These are phyloP conservation scores for Hypotaenidia philippensis DNA, from an alignment of 2,797 vertebrate species.

Conservation along the genomic window DNA sequence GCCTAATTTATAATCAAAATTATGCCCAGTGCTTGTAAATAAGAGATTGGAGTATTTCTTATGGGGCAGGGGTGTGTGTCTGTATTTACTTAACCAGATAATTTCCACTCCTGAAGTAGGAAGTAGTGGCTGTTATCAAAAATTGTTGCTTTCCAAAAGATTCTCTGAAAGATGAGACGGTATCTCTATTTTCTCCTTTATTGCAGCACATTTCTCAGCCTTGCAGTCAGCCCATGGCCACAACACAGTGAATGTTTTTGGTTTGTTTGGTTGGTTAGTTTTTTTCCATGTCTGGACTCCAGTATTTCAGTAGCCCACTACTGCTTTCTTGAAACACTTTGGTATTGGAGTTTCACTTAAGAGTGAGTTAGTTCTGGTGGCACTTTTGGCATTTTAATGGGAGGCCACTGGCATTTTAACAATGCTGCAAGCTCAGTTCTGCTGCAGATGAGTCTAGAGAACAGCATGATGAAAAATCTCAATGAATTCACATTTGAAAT, in stretches of 20 bases:
- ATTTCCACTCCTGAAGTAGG: neutral
- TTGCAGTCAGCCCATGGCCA: neutral
- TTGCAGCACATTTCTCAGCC: neutral
- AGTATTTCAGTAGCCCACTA: neutral
- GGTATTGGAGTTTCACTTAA: neutral
- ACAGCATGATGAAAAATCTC: neutral
- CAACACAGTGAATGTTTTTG: neutral
- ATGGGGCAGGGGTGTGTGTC: fast-evolving
- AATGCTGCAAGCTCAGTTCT: neutral
- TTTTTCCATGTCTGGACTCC: neutral
- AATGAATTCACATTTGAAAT: neutral
- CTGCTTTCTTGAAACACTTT: neutral
- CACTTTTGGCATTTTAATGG: neutral
- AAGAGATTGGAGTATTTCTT: neutral
- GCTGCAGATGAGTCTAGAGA: neutral
- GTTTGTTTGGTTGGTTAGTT: neutral
- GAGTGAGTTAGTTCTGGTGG: neutral
- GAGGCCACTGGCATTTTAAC: neutral
- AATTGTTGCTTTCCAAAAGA: neutral
- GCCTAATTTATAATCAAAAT: slow-evolving; percentile 18
- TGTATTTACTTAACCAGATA: neutral
- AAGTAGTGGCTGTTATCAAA: neutral
- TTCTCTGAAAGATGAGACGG: neutral
- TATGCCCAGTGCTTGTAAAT: neutral
- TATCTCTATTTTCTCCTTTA: neutral